Evolutionary conservation across 1,140 invertebrate species (phyloP), one percentile per base, ranked within the genome.

Genomic region (Daktulosphaira vitifoliae): DNA sequence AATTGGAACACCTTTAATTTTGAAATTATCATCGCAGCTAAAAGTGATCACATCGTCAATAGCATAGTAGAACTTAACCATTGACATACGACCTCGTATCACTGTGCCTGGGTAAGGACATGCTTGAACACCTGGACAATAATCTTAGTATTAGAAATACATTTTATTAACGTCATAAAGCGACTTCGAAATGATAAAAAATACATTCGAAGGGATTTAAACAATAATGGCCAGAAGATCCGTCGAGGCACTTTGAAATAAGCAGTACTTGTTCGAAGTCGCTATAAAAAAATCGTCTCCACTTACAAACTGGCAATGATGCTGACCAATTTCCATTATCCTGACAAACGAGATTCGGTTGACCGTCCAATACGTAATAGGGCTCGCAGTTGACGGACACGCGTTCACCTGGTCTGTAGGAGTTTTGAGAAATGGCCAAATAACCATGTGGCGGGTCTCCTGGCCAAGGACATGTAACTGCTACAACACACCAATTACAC

Each of bases 281-380:
- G 48, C 59, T 50, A 50, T 16, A 39, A 13, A 25, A 23, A 52
- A 23, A 39, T 4, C 39, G 13, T 16, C 6, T 1, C 15, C 65
- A 81, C 81, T 82, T 76, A 86, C 91, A 94, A 75, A 87, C 88
- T 22, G 91, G 90, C 20, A 86, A 76, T 29, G 83, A 81, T 66
- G 87, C 82, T 33, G 87, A 90, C 92, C 92, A 95, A 56, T 86
- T 77, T 20, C 89, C 89, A 76, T 84, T 90, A 73, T 92, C 89
- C 76, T 90, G 87, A 76, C 92, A 95, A 13, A 87, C 84, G 39
- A 90, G 82, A 68, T 89, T 87, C 11, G 86, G 84, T 71, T 87
- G 81, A 3, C 90, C 90, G 73, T 90, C 85, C 79, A 93, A 84
- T 81, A 92, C 90, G 76, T 84, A 91, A 65, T 90, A 88, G 46